Evolutionary conservation across 64 coral and sea anemone genomes (phyloP), one percentile per base, ranked within the genome.

Genomic region (Pocillopora damicornis): DNA sequence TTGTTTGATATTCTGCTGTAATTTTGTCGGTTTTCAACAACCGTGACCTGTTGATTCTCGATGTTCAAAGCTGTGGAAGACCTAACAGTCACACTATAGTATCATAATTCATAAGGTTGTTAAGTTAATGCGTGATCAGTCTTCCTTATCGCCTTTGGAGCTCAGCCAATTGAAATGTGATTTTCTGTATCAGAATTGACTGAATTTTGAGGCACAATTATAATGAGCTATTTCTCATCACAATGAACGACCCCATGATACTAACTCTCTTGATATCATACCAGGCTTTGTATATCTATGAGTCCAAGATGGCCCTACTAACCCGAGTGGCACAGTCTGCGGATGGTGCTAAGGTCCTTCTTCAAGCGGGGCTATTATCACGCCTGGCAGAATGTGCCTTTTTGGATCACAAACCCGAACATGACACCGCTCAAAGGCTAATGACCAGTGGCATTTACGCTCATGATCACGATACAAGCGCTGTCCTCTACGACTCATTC

Each of bases 261-360:
- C 15, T 18, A 16, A 66, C 63, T 66, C 14, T 66, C 2, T 66
- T 66, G 15, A 15, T 62, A 57, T 82, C 63, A 6, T 18, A 76
- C 0, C 45, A 76, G 74, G 90, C 93, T 10, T 89, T 99, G 4
- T 99, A 99, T 83, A 92, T 95, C 42, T 99, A 99, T n/a, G 97
- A 99, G 68, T 99, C 97, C 10, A 99, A 95, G 72, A 99, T 99
- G 97, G 92, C 95, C 1, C 82, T 98, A 20, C 81, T 98, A 13
- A 89, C 92, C 15, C 89, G 95, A 23, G 88, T 98, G 77, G 92
- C 95, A 8, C 92, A 98, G 77, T 75, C 92, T 13, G 51, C 86
- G 74, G 95, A 98, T 78, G 95, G 95, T 4, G 92, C 95, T 17
- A 91, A 94, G 35, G 90, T 90, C 6, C 90, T 98, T 76, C 64